These are phyloP conservation scores for Oeneis ivallda DNA, from an alignment of 2,888 invertebrate genomes.

Conservation along the genomic window DNA sequence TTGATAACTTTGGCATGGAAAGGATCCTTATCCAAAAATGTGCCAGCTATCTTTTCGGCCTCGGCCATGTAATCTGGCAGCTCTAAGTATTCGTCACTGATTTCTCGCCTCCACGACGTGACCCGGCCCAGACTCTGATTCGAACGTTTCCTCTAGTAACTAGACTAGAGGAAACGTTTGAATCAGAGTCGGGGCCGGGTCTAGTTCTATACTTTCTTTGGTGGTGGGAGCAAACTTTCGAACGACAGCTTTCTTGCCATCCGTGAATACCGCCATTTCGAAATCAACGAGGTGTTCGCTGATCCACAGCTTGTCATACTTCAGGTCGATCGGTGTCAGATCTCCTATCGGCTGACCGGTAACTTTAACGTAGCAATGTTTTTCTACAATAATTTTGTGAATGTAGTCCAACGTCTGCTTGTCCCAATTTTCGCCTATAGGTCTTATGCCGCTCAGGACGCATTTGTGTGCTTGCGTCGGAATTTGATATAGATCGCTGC, in stretches of 20 bases:
- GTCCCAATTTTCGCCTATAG: constrained; percentile 68
- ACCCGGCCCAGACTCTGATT: constrained; percentile 60
- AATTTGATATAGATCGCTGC: constrained; percentile 83
- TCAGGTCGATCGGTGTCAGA: constrained; percentile 60
- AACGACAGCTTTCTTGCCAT: constrained; percentile 57
- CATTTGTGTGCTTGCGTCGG: constrained; percentile 86
- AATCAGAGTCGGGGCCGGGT: too few species aligned
- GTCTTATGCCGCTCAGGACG: constrained; percentile 68
- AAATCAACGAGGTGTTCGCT: constrained; percentile 75
- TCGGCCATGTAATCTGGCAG: constrained; percentile 67
- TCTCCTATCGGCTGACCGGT: constrained; percentile 59
- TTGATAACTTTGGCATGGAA: constrained; percentile 59
- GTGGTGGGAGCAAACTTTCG: constrained; percentile 50
- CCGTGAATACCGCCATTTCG: constrained; percentile 65
- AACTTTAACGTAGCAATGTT: constrained; percentile 76
- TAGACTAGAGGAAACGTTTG: too few species aligned
- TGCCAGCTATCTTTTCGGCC: constrained; percentile 52
- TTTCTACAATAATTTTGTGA: constrained; percentile 82
- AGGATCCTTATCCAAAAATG: constrained; percentile 61
- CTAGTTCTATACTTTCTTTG: constrained; percentile 23
- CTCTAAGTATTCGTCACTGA: constrained; percentile 71
- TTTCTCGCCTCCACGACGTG: constrained; percentile 63
- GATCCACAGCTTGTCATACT: constrained; percentile 65
- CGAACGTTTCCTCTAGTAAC: constrained; percentile 41
- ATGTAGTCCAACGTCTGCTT: constrained; percentile 82